These are phyloP conservation scores for Eledona agricola DNA, from an alignment of 2,888 invertebrate species.

Conservation along the genomic window DNA sequence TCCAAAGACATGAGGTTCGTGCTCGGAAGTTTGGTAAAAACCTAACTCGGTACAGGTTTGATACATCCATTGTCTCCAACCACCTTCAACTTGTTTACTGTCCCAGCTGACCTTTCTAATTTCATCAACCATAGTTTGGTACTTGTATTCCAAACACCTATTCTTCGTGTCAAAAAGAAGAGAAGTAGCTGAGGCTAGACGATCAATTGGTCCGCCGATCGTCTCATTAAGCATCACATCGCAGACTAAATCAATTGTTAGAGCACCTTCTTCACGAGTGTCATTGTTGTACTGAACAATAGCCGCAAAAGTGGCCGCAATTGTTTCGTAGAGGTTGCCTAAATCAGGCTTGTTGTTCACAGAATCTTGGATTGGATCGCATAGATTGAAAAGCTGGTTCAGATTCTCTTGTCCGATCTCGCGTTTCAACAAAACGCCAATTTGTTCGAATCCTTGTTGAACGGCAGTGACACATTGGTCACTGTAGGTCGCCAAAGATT, in stretches of 20 bases:
- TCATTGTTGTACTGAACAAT: constrained; percentile 92
- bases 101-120: constrained; percentile 75
- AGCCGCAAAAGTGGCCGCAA: constrained; percentile 88
- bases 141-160: constrained; percentile 86
- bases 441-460: constrained; percentile 70
- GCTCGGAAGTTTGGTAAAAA: constrained; percentile 89
- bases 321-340: constrained; percentile 81
- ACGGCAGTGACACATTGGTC: constrained; percentile 75
- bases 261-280: constrained; percentile 67
- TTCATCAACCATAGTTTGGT: constrained; percentile 76
- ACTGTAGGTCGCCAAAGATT: constrained; percentile 74
- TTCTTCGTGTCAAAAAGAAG: too few species aligned
- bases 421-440: constrained; percentile 71
- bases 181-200: too few species aligned
- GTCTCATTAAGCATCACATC: constrained; percentile 74
- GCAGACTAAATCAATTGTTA: constrained; percentile 85
- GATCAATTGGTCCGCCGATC: constrained; percentile 70
- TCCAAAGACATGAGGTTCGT: constrained; percentile 73
- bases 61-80: constrained; percentile 92
- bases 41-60: constrained; percentile 98
- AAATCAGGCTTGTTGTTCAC: constrained; percentile 72
- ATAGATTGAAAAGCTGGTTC: constrained; percentile 79
- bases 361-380: constrained; percentile 74
- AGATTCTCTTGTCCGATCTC: constrained; percentile 70
- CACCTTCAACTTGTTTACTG: constrained; percentile 70